These are phyloP conservation scores for Oreochromis aureus DNA, from an alignment of 2,113 vertebrate species.

Conservation along the genomic window DNA sequence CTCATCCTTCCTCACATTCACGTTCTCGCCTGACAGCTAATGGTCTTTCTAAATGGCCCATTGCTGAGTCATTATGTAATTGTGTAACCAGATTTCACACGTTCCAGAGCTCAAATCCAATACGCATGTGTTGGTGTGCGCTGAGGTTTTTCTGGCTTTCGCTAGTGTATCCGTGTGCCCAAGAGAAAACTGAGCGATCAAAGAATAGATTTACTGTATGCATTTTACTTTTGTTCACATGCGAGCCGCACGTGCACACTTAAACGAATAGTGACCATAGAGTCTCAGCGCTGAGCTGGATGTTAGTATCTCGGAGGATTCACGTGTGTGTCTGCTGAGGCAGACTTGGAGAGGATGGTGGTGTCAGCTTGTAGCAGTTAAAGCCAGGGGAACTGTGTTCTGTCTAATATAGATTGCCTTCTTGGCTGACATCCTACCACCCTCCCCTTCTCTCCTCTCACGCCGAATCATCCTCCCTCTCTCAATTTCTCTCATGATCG, in stretches of 20 bases:
- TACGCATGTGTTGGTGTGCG: constrained; percentile 11
- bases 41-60: constrained; percentile 42
- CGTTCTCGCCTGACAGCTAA: constrained; percentile 33
- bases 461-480: constrained; percentile 39
- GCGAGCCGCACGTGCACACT: not conserved
- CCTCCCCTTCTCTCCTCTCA: constrained; percentile 13
- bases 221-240: constrained; percentile 12
- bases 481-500: constrained; percentile 59
- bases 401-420: constrained; percentile 51
- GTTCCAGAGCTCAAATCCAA: constrained; percentile 45
- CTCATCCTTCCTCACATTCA: constrained; percentile 2
- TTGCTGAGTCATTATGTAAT: constrained; percentile 59
- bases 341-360: constrained; percentile 11
- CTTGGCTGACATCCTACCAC: constrained; percentile 50
- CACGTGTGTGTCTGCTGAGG: not conserved
- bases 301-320: not conserved
- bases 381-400: constrained; percentile 38
- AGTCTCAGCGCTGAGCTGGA: not conserved
- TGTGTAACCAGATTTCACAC: constrained; percentile 65
- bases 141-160: not conserved
- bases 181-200: not conserved
- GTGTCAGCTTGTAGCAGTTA: constrained; percentile 35
- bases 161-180: not conserved
- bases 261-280: not conserved
- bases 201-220: not conserved